A percentile compares a stretch with the other conserved stretches of the same genome.
phyloP scores from a whole-genome alignment of 2,113 vertebrate species.

The Colinus virginianus region DNA sequence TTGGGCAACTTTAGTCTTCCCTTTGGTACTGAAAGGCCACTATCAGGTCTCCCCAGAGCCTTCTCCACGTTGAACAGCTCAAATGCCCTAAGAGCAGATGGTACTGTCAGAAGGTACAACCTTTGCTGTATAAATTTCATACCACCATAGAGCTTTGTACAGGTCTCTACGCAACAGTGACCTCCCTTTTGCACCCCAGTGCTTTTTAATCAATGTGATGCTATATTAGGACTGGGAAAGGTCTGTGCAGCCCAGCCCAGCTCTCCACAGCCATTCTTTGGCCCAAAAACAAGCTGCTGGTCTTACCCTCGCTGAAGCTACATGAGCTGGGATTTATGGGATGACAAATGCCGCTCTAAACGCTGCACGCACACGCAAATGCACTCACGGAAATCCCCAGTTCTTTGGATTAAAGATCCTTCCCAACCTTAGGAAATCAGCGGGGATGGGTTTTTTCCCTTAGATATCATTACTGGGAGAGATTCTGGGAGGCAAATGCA shows the following conservation, averaged over 20 bases:
- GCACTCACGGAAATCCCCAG: not conserved
- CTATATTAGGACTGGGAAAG: not conserved
- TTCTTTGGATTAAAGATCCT: not conserved
- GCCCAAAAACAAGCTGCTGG: not conserved
- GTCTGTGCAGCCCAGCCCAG: not conserved
- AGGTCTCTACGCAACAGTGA: fast-evolving
- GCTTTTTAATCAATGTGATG: fast-evolving
- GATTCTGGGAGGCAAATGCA: not conserved
- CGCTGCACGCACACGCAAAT: fast-evolving
- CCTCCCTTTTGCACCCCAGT: not conserved
- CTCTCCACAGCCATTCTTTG: fast-evolving
- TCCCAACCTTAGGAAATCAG: slow-evolving; percentile 26
- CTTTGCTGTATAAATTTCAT: fast-evolving
- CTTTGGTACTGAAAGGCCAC: no score
- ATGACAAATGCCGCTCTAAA: not conserved
- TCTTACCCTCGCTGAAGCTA: not conserved
- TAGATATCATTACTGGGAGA: not conserved
- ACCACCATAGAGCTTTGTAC: not conserved
- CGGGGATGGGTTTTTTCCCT: slow-evolving; percentile 53
- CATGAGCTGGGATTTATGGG: not conserved
- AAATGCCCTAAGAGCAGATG: not conserved
- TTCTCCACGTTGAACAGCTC: no score
- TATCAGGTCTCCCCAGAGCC: no score
- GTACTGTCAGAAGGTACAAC: fast-evolving
- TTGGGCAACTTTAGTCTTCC: no score